Evolutionary conservation across 2,888 invertebrate genomes (phyloP).

Genomic region (Epiblema foenella): DNA sequence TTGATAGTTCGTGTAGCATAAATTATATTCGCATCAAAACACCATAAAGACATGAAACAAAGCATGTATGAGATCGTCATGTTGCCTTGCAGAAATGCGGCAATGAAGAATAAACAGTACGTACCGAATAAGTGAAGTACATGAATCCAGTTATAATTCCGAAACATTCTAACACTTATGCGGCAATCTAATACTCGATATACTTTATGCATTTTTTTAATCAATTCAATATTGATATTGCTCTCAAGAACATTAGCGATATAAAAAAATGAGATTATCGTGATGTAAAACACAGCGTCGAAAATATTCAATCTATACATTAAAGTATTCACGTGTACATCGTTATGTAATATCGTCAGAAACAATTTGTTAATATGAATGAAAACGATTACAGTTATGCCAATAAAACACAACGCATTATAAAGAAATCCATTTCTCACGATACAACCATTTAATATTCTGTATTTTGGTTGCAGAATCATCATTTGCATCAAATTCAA

Average conservation of each 20-base stretch:
- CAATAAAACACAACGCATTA: not conserved
- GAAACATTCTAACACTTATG: not conserved
- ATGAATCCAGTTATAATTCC: slow-evolving; percentile 3
- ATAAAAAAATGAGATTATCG: not conserved
- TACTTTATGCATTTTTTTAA: slow-evolving; percentile 16
- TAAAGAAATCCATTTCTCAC: not conserved
- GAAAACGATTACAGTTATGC: not conserved
- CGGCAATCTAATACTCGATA: not conserved
- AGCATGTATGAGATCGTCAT: not conserved
- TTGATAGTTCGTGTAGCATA: not conserved
- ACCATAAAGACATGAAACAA: not conserved
- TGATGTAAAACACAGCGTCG: not conserved
- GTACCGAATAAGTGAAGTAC: not conserved
- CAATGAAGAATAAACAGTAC: too few relatives aligned
- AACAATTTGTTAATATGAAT: not conserved
- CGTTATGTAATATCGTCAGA: not conserved
- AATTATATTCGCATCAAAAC: not conserved
- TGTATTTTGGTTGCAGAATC: slow-evolving; percentile 10
- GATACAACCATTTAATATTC: not conserved
- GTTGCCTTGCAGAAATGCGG: not conserved
- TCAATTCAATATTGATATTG: not conserved
- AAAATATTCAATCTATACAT: not conserved
- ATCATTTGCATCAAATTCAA: slow-evolving; percentile 13
- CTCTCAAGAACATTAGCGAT: not conserved
- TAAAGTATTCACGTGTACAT: not conserved